A percentile compares a stretch with the other conserved stretches of the same genome.
Conservation (phyloP, 2,113 vertebrate genomes). For the Coptodon bakossiorum region DNA sequence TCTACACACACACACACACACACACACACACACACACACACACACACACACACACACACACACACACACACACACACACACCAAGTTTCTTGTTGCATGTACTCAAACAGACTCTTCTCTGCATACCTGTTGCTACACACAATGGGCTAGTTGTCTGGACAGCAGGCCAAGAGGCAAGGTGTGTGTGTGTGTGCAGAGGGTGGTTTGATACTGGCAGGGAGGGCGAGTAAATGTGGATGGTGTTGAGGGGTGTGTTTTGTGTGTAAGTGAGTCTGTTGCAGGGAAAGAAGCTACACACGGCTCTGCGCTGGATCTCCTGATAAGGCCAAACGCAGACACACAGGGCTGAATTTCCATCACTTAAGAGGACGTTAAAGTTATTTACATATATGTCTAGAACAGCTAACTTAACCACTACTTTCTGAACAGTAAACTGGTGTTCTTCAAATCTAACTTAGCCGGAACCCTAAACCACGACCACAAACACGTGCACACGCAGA, state of each 20-base stretch:
- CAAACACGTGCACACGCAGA: neutral
- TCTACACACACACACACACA: neutral
- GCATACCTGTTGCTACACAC: constrained; percentile 68
- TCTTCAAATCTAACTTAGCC: neutral
- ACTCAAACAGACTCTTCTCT: constrained; percentile 20
- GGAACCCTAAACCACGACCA: neutral
- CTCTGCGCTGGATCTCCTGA: neutral
- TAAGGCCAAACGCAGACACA: neutral
- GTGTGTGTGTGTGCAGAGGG: constrained; percentile 11
- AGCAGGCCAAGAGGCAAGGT: constrained; percentile 33
- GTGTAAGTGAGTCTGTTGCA: neutral
- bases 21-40: neutral
- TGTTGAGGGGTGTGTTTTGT: neutral
- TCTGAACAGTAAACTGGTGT: neutral
- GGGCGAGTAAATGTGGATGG: neutral
- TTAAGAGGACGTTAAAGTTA: neutral
- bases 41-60: neutral
- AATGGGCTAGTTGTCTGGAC: constrained; percentile 78
- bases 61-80: neutral
- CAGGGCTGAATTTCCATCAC: neutral
- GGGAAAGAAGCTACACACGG: neutral
- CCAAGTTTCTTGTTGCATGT: constrained; percentile 49
- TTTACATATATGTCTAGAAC: neutral
- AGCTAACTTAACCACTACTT: neutral
- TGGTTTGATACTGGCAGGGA: constrained; percentile 15